Percentiles rank a stretch among this genome's conserved stretches.
Evolutionary conservation across 2,113 vertebrate genomes (phyloP).

Genomic region (human (Homo sapiens)): GRCh38 chr6:64209001-64209500

Average conservation of each 20-base stretch:
- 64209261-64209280: background rate
- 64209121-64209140: background rate
- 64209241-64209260: background rate
- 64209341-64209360: background rate
- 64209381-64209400: background rate
- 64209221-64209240: background rate
- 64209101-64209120: conserved; percentile 25
- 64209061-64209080: background rate
- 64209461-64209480: background rate
- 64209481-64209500: background rate
- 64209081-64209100: background rate
- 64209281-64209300: background rate
- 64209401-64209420: background rate
- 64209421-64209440: background rate
- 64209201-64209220: background rate
- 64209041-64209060: background rate
- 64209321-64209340: background rate
- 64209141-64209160: background rate
- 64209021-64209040: background rate
- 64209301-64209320: background rate
- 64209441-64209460: background rate
- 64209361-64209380: background rate
- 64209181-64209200: background rate
- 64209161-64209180: background rate
- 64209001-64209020: background rate